Evolutionary conservation across 2,888 invertebrate genomes (phyloP).

Genomic region (Synergus japonicus): DNA sequence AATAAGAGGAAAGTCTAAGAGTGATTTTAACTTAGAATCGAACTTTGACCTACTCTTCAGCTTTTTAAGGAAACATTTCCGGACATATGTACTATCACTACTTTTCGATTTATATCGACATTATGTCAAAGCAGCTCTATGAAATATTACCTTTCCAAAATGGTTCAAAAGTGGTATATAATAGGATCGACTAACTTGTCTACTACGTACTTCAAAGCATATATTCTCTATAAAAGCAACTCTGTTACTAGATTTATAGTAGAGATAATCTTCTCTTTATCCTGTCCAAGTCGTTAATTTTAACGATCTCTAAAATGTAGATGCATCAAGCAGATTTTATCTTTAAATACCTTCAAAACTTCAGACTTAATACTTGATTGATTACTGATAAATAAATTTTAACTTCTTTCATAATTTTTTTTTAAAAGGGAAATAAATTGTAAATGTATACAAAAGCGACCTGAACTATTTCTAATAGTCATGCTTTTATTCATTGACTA

Average conservation of each 20-base stretch:
- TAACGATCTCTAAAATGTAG: not conserved
- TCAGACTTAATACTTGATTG: not conserved
- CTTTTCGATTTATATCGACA: conserved; percentile 5
- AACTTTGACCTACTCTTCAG: conserved; percentile 34
- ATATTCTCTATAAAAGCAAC: not conserved
- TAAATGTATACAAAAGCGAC: not conserved
- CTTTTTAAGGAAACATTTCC: conserved; percentile 24
- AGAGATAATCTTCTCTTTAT: not conserved
- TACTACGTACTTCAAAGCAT: not conserved
- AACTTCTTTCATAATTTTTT: not conserved
- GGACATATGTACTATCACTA: not conserved
- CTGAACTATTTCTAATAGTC: not conserved
- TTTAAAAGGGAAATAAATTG: not conserved
- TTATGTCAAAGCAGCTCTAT: not conserved
- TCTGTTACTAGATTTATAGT: not conserved
- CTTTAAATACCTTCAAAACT: not conserved
- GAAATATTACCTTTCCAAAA: not conserved
- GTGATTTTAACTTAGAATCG: not conserved
- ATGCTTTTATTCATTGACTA: not conserved
- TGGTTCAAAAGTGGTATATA: not conserved
- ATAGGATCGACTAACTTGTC: not conserved
- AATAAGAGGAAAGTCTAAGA: conserved; percentile 1
- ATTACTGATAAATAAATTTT: not conserved
- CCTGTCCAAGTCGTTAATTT: not conserved
- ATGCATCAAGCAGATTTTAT: not conserved